A percentile compares a stretch with the other conserved stretches of the same genome.
phyloP scores from a whole-genome alignment of 1,140 invertebrate species.

The Saccostrea cuccullata region DNA sequence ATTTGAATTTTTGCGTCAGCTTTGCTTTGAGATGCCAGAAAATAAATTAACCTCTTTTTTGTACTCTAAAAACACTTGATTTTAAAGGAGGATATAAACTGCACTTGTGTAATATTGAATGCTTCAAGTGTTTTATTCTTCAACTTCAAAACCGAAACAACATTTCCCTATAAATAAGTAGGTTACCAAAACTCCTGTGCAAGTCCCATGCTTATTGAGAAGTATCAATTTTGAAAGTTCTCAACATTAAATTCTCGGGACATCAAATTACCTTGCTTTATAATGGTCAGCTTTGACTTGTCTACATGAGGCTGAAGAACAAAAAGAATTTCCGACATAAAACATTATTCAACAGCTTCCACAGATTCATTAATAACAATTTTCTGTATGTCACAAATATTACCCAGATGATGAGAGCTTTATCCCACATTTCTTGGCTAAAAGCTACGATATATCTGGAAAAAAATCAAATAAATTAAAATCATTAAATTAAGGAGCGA shows the following conservation, averaged over 20 bases:
- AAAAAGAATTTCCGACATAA: background rate
- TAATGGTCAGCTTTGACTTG: background rate
- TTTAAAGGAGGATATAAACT: background rate
- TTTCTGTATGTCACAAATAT: background rate
- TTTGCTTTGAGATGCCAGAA: background rate
- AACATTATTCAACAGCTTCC: background rate
- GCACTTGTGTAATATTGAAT: background rate
- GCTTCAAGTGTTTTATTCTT: background rate
- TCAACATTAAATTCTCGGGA: background rate
- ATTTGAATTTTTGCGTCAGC: background rate
- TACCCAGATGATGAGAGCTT: slow-evolving; percentile 1
- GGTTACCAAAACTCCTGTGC: background rate
- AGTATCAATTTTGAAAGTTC: background rate
- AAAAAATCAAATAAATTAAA: background rate
- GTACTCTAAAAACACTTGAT: background rate
- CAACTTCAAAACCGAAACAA: background rate
- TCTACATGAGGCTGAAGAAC: slow-evolving; percentile 8
- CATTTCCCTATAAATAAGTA: background rate
- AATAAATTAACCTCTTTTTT: background rate
- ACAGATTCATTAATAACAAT: background rate
- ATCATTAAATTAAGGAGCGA: too few relatives aligned
- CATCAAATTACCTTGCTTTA: slow-evolving; percentile 24
- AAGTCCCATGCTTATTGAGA: background rate
- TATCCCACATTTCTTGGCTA: slow-evolving; percentile 4
- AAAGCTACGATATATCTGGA: slow-evolving; percentile 16